phyloP scores from a whole-genome alignment of 2,797 vertebrate genomes.

The Botia kubotai region DNA sequence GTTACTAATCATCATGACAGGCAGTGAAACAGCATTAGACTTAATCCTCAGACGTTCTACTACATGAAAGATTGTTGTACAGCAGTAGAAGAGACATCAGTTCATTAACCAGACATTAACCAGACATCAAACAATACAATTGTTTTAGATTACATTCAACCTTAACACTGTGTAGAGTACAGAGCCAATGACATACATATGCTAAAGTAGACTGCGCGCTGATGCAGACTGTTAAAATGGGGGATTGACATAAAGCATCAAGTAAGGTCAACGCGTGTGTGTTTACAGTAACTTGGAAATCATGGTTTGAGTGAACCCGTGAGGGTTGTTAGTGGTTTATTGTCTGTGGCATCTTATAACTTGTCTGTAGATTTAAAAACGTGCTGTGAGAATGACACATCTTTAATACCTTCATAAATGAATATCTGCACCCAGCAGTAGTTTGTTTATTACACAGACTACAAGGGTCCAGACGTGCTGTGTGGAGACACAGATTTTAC shows the following conservation, averaged over 20 bases:
- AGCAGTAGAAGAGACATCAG: neutral
- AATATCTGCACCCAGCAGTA: neutral
- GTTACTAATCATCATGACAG: neutral
- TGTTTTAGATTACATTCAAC: too few relatives aligned
- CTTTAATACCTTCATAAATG: neutral
- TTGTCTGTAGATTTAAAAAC: too few relatives aligned
- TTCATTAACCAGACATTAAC: too few relatives aligned
- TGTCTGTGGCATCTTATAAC: neutral
- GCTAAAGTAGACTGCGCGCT: too few relatives aligned
- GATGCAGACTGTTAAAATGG: too few relatives aligned
- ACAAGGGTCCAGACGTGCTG: neutral
- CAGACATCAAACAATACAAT: too few relatives aligned
- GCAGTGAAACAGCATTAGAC: neutral
- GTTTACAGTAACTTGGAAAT: slow-evolving; percentile 38
- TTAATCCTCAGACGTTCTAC: neutral
- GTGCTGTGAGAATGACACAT: neutral
- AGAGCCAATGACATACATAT: too few relatives aligned
- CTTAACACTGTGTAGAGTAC: too few relatives aligned
- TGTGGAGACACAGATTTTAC: neutral
- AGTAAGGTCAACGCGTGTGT: neutral
- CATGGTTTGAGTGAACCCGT: neutral
- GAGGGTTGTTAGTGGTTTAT: too few relatives aligned
- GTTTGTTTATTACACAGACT: neutral
- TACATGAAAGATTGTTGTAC: neutral
- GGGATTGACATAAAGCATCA: neutral